Conservation (phyloP, 2,113 vertebrate genomes). For the Apus apus region DNA sequence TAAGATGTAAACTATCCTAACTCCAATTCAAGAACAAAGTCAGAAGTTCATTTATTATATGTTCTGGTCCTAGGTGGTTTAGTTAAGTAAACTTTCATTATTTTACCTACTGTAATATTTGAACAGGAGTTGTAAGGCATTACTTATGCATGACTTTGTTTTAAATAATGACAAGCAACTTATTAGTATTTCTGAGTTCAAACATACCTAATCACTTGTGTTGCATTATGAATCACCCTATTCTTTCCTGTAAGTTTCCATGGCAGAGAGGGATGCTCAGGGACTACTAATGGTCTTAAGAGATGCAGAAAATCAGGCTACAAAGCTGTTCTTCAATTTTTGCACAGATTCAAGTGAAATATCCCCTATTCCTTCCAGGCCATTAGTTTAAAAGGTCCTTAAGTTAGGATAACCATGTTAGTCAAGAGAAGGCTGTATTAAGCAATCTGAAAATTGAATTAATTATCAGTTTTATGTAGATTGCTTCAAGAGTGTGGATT, state of each 20-base stretch:
- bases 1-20: not conserved
- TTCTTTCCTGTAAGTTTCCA: constrained; percentile 44
- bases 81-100: constrained; percentile 7
- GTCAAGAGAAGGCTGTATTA: constrained; percentile 40
- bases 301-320: constrained; percentile 4
- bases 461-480: constrained; percentile 47
- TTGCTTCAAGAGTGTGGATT: constrained; percentile 52
- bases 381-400: constrained; percentile 70
- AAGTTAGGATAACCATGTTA: constrained; percentile 66
- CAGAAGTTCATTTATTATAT: not conserved
- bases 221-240: constrained; percentile 56
- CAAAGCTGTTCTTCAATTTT: constrained; percentile 11
- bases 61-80: not conserved
- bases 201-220: constrained; percentile 49
- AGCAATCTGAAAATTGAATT: constrained; percentile 57
- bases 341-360: constrained; percentile 44
- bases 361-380: constrained; percentile 43
- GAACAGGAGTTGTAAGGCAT: constrained; percentile 22
- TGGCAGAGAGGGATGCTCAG: constrained; percentile 19
- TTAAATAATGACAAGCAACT: constrained; percentile 47
- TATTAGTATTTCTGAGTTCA: constrained; percentile 57
- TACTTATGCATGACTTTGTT: constrained; percentile 48
- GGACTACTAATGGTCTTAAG: constrained; percentile 34
- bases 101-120: constrained; percentile 30
- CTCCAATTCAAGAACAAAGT: not conserved